Percentiles rank a stretch among this genome's conserved stretches.
These are phyloP conservation scores for Agrochola lota DNA, from an alignment of 2,888 invertebrate genomes.

Conservation along the genomic window DNA sequence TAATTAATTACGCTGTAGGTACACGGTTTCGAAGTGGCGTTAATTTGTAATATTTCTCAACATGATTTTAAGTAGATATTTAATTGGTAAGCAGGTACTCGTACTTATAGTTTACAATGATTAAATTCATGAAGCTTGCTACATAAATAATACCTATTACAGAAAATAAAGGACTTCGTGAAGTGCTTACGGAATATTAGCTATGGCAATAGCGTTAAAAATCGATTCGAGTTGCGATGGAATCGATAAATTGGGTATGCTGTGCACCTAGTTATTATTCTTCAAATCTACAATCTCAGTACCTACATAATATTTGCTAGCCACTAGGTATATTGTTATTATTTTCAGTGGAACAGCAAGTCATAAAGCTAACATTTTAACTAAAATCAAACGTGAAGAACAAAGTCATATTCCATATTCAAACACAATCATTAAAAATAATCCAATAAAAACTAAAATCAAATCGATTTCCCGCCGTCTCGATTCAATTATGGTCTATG, in stretches of 20 bases:
- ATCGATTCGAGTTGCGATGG: slow-evolving; percentile 55
- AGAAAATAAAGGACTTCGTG: slow-evolving; percentile 43
- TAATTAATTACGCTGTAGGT: not conserved
- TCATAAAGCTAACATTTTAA: not conserved
- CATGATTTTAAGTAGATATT: not conserved
- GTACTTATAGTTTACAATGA: not conserved
- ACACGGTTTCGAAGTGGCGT: not conserved
- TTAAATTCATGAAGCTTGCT: not conserved
- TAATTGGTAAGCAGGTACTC: not conserved
- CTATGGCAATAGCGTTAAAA: slow-evolving; percentile 51
- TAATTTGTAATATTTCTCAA: slow-evolving; percentile 15
- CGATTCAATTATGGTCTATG: slow-evolving; percentile 54
- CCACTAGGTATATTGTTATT: not conserved
- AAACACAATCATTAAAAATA: slow-evolving; percentile 16
- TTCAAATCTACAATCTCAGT: slow-evolving; percentile 20
- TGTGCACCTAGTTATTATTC: slow-evolving; percentile 30
- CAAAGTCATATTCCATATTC: slow-evolving; percentile 12
- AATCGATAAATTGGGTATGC: slow-evolving; percentile 51
- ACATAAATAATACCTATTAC: not conserved
- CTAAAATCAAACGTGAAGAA: slow-evolving; percentile 5
- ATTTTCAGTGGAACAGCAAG: not conserved
- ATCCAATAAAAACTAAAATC: slow-evolving; percentile 30
- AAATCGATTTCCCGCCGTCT: slow-evolving; percentile 37
- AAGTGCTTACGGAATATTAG: slow-evolving; percentile 59
- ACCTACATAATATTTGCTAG: not conserved